A percentile compares a stretch with the other conserved stretches of the same genome.
Conservation (phyloP, 2,797 vertebrate species). For the Eulemur rubriventer region DNA sequence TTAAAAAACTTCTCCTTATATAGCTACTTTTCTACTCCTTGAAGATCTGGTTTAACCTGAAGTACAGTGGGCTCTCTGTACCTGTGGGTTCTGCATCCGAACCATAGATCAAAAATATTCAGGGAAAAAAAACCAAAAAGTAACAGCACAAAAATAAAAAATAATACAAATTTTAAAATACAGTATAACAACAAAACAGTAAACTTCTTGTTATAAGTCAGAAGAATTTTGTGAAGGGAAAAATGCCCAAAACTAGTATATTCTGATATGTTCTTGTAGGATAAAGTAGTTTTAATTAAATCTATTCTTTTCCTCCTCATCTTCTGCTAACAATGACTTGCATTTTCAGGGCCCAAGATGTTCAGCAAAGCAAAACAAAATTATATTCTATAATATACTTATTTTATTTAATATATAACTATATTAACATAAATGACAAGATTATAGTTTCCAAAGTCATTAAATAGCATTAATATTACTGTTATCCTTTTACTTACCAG, state of each 20-base stretch:
- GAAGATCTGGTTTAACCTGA: background rate
- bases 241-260: background rate
- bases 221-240: slow-evolving; percentile 6
- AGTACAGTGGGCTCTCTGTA: background rate
- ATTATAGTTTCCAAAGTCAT: background rate
- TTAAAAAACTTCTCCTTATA: background rate
- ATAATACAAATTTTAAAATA: no score
- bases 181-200: background rate
- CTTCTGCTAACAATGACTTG: background rate
- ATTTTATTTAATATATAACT: background rate
- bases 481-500: background rate
- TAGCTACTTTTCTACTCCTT: background rate
- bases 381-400: background rate
- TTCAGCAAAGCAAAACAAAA: background rate
- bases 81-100: background rate
- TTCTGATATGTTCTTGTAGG: background rate
- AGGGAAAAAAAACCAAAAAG: background rate
- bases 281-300: slow-evolving; percentile 9
- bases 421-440: background rate
- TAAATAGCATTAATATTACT: background rate
- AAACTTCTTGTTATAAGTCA: background rate
- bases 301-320: background rate
- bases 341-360: slow-evolving; percentile 6
- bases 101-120: background rate
- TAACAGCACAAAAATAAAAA: background rate